Evolutionary conservation across 2,797 vertebrate genomes (phyloP).

Genomic region (Leontopithecus rosalia): DNA sequence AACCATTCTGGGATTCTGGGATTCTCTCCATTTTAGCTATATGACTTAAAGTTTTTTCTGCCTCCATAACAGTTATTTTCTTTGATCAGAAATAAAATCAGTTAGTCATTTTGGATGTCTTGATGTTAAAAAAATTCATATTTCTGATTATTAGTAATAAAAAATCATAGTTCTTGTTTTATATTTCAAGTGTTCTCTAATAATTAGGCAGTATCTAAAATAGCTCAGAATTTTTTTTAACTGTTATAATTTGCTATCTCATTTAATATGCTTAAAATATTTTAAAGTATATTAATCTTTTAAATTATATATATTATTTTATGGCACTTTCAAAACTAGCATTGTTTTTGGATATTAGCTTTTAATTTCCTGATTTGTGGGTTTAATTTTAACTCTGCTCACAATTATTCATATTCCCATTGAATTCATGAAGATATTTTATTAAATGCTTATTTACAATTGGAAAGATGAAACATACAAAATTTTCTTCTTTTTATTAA

Average conservation of each 20-base stretch:
- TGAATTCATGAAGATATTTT: neutral
- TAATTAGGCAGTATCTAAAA: neutral
- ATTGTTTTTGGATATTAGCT: neutral
- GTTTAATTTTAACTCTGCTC: neutral
- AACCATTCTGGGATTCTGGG: neutral
- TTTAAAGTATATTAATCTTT: neutral
- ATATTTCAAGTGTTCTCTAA: neutral
- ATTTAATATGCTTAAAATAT: neutral
- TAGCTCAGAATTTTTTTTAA: neutral
- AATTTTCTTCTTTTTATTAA: slow-evolving; percentile 1
- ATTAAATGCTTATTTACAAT: slow-evolving; percentile 34
- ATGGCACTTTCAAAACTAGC: neutral
- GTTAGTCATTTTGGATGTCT: neutral
- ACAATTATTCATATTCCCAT: neutral
- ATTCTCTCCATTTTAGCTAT: neutral
- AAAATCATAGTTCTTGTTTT: neutral
- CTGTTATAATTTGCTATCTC: neutral
- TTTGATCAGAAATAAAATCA: slow-evolving; percentile 22
- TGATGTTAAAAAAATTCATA: neutral
- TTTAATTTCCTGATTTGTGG: slow-evolving; percentile 1
- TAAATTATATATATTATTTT: neutral
- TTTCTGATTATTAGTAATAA: neutral
- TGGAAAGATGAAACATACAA: slow-evolving; percentile 1
- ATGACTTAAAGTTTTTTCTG: neutral
- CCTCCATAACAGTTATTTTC: neutral